Evolutionary conservation across 2,888 invertebrate species (phyloP).

Genomic region (Ligdia adustata): DNA sequence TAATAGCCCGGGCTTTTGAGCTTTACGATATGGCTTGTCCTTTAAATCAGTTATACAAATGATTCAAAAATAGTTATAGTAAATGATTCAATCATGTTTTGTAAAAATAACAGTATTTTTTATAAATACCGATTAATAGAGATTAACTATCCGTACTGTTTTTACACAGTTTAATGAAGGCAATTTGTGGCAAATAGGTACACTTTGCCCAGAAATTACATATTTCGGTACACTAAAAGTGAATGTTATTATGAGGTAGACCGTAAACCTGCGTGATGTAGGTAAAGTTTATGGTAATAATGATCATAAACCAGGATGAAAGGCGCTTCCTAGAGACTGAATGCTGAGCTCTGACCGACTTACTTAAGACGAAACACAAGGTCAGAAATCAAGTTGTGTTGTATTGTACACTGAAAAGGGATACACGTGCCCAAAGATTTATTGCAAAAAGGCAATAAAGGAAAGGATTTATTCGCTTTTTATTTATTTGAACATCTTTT

Average conservation of each 20-base stretch:
- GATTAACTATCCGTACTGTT: slow-evolving; percentile 4
- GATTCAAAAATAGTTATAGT: too few species aligned
- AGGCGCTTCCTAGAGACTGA: slow-evolving; percentile 15
- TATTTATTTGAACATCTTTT: too few species aligned
- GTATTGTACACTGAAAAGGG: too few species aligned
- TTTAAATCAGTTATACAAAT: too few species aligned
- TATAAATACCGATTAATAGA: too few species aligned
- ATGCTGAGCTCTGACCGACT: slow-evolving; percentile 2
- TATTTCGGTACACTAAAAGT: slow-evolving; percentile 29
- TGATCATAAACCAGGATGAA: slow-evolving; percentile 21
- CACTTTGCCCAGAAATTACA: slow-evolving; percentile 27
- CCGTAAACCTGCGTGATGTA: slow-evolving; percentile 25
- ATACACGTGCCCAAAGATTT: too few species aligned
- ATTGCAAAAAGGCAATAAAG: too few species aligned
- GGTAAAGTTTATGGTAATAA: slow-evolving; percentile 26
- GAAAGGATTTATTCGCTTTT: too few species aligned
- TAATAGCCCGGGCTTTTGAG: too few species aligned
- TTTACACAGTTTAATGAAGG: slow-evolving; percentile 9
- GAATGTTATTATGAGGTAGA: slow-evolving; percentile 25
- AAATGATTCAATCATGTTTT: not conserved
- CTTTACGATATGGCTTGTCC: too few species aligned
- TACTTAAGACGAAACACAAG: slow-evolving; percentile 7
- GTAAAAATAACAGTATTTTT: not conserved
- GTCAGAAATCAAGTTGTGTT: slow-evolving; percentile 1
- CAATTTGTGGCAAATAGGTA: slow-evolving; percentile 24